Conservation (phyloP, 2,888 invertebrate species). For the Tortricodes alternella region DNA sequence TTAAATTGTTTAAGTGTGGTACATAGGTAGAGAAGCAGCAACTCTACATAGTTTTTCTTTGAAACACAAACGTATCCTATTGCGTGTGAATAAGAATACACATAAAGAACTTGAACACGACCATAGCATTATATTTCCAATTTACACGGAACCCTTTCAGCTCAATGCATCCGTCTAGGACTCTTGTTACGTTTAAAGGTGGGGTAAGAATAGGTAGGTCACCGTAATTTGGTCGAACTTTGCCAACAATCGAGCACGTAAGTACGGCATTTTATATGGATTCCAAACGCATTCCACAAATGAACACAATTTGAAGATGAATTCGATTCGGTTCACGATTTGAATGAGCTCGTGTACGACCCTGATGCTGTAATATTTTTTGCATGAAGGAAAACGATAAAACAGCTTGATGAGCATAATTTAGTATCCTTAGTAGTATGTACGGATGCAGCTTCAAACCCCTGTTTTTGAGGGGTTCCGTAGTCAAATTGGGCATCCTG, state of each 20-base stretch:
- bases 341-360: slow-evolving; percentile 62
- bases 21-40: too few relatives aligned
- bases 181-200: slow-evolving; percentile 35
- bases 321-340: slow-evolving; percentile 71
- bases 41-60: slow-evolving; percentile 43
- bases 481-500: too few relatives aligned
- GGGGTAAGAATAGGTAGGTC: slow-evolving; percentile 41
- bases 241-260: slow-evolving; percentile 51
- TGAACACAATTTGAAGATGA: slow-evolving; percentile 79
- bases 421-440: neutral
- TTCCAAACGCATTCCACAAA: slow-evolving; percentile 73
- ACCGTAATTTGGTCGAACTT: slow-evolving; percentile 43
- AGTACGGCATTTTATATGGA: slow-evolving; percentile 76
- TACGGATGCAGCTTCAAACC: too few relatives aligned
- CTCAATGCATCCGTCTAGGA: slow-evolving; percentile 39
- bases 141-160: slow-evolving; percentile 49
- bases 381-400: slow-evolving; percentile 28
- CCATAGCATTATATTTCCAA: slow-evolving; percentile 53
- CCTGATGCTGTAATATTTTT: slow-evolving; percentile 65
- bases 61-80: slow-evolving; percentile 53
- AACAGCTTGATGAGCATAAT: neutral
- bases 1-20: too few relatives aligned
- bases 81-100: slow-evolving; percentile 68
- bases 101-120: slow-evolving; percentile 56
- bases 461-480: too few relatives aligned